Percentiles rank a stretch among this genome's conserved stretches.
These are phyloP conservation scores for Oreochromis mossambicus DNA, from an alignment of 2,797 vertebrate species.

Conservation along the genomic window DNA sequence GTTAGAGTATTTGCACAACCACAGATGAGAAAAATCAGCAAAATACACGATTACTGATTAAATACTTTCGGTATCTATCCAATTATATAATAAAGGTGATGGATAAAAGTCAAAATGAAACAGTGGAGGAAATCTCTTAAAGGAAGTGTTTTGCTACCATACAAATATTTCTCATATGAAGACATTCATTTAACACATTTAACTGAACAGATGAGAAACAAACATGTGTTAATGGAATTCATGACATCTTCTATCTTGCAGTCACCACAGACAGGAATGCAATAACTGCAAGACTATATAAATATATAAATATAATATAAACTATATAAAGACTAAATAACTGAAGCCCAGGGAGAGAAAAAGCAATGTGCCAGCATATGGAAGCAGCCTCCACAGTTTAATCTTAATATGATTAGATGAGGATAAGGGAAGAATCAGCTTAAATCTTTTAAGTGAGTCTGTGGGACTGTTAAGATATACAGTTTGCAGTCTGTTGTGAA, in stretches of 20 bases:
- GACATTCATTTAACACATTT: neutral
- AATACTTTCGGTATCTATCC: neutral
- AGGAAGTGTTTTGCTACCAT: conserved; percentile 13
- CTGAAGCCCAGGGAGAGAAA: neutral
- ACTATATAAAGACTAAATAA: neutral
- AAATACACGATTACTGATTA: neutral
- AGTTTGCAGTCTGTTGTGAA: neutral
- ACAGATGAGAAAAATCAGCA: neutral
- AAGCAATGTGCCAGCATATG: neutral
- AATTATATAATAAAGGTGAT: neutral
- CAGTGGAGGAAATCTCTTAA: neutral
- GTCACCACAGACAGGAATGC: neutral
- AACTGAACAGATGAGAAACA: conserved; percentile 41
- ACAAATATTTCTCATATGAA: neutral
- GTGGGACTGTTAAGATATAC: neutral
- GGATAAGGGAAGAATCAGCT: conserved; percentile 8
- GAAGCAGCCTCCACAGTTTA: neutral
- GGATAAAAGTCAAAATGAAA: neutral
- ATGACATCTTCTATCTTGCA: neutral
- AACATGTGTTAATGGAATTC: neutral
- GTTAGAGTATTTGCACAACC: neutral
- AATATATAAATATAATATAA: neutral
- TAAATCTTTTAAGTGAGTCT: conserved; percentile 28
- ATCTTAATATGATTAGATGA: conserved; percentile 40
- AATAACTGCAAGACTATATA: neutral